These are phyloP conservation scores for Tinamus major DNA, from an alignment of 2,797 vertebrate species.

Conservation along the genomic window DNA sequence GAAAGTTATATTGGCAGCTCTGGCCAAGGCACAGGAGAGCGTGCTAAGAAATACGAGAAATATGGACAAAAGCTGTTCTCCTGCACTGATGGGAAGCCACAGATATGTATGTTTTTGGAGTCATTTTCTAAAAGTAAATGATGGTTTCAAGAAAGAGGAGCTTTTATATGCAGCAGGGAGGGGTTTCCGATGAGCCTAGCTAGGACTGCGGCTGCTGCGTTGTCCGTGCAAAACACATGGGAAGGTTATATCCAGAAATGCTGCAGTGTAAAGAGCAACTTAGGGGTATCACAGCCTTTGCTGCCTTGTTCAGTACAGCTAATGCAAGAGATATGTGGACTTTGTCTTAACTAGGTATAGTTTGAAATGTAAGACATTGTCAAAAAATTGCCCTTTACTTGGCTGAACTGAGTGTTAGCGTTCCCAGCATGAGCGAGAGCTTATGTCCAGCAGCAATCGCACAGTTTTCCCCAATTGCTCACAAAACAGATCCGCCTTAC, in stretches of 20 bases:
- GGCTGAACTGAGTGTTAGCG: background rate
- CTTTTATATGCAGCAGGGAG: background rate
- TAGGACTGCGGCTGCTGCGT: accelerated
- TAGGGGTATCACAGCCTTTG: background rate
- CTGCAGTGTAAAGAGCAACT: background rate
- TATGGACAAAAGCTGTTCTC: background rate
- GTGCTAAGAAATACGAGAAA: background rate
- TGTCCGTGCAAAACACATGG: accelerated
- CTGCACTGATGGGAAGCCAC: background rate
- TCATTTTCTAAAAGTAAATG: background rate
- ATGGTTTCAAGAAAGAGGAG: background rate
- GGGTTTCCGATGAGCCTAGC: accelerated
- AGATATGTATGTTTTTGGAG: background rate
- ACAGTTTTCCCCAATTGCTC: background rate
- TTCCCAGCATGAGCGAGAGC: accelerated
- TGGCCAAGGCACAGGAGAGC: background rate
- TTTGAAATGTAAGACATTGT: background rate
- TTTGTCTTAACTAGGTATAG: background rate
- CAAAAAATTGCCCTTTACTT: background rate
- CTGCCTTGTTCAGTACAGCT: background rate
- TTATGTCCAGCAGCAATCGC: background rate
- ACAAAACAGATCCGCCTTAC: background rate
- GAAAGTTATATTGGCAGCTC: background rate
- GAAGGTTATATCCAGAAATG: background rate
- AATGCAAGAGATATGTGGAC: background rate